Evolutionary conservation across 2,113 vertebrate genomes (phyloP).

Genomic region (Apaloderma vittatum): DNA sequence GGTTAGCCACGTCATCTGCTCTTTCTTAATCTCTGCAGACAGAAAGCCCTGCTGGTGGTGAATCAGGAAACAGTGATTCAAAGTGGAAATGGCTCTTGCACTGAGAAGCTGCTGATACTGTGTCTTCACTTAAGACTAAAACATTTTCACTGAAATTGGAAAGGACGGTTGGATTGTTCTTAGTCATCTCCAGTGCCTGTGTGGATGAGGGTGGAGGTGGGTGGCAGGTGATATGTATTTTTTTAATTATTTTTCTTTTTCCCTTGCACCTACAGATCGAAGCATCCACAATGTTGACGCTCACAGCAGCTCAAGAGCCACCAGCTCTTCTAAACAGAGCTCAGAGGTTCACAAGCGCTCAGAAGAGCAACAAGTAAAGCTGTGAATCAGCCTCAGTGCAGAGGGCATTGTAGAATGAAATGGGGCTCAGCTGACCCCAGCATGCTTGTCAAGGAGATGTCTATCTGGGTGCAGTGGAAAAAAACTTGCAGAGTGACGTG

Average conservation of each 20-base stretch:
- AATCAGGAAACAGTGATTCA: conserved; percentile 7
- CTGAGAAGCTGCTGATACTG: not conserved
- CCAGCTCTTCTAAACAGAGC: not conserved
- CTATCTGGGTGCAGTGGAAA: not conserved
- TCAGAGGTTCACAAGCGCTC: not conserved
- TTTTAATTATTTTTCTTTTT: not conserved
- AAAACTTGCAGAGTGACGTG: not conserved
- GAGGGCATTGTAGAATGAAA: not conserved
- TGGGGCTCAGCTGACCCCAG: not conserved
- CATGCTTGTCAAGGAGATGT: not conserved
- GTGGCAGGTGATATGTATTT: not conserved
- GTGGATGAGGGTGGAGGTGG: not conserved
- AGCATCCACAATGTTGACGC: not conserved
- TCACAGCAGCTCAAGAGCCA: not conserved
- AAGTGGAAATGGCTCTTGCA: not conserved
- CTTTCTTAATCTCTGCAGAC: not conserved
- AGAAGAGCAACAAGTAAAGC: not conserved
- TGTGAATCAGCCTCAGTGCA: not conserved
- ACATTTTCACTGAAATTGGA: not conserved
- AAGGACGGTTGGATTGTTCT: not conserved
- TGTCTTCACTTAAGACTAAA: not conserved
- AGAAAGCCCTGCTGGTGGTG: not conserved
- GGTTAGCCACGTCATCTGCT: not conserved
- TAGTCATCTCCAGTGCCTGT: not conserved
- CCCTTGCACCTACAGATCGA: not conserved